Conservation (phyloP, 2,797 vertebrate genomes). For the Enoplosus armatus region DNA sequence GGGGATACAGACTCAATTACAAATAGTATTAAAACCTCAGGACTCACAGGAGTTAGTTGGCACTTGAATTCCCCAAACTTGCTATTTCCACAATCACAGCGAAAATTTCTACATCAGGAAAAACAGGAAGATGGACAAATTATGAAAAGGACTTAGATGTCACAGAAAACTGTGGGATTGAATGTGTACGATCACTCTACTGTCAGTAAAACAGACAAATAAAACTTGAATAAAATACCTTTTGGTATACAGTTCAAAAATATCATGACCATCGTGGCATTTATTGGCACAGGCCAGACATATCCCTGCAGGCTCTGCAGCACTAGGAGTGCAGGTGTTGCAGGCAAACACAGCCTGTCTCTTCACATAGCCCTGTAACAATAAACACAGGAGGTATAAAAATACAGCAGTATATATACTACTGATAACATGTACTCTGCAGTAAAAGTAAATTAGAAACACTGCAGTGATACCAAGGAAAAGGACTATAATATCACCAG, state of each 20-base stretch:
- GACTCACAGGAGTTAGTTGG: slow-evolving; percentile 91
- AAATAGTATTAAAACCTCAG: not conserved
- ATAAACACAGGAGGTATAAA: not conserved
- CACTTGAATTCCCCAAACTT: slow-evolving; percentile 93
- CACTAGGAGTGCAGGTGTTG: slow-evolving; percentile 89
- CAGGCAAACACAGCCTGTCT: slow-evolving; percentile 95
- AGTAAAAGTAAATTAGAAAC: not conserved
- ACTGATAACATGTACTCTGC: not conserved
- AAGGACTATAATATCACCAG: not conserved
- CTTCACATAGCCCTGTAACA: slow-evolving; percentile 91
- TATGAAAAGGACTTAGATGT: not conserved
- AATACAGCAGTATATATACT: not conserved
- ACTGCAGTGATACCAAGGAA: not conserved
- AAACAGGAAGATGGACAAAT: not conserved
- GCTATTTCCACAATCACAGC: slow-evolving; percentile 94
- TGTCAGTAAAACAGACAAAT: not conserved
- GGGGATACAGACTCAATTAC: not conserved
- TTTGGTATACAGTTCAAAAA: slow-evolving; percentile 96
- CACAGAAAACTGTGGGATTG: not conserved
- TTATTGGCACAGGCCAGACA: slow-evolving; percentile 94
- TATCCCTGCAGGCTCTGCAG: slow-evolving; percentile 90
- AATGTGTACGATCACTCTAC: no score
- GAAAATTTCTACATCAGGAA: slow-evolving; percentile 79
- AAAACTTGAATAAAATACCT: slow-evolving; percentile 79
- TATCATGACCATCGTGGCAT: slow-evolving; percentile 93